Evolutionary conservation across 1,140 invertebrate genomes (phyloP), one percentile per base, ranked within the genome.

Genomic region (Apis dorsata): DNA sequence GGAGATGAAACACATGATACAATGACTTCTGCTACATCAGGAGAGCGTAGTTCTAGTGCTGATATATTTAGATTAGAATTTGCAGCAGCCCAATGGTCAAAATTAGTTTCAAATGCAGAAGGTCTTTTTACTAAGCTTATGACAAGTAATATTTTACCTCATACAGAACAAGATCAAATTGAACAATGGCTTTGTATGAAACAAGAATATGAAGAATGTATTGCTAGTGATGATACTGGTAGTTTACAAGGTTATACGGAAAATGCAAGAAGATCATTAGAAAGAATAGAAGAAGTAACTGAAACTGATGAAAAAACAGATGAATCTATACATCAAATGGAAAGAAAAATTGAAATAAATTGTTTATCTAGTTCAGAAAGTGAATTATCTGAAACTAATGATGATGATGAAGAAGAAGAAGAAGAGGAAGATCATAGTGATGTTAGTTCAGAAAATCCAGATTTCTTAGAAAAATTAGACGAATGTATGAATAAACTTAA

Each of bases 161-260:
- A 96, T 76, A 93, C 95, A 78, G 96, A 97, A 89, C 95, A 96
- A 85, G 96, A 97, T 90, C 97, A 97, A 92, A 97, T 97, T n/a
- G 96, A 97, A 90, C 96, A 97, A 81, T 98, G 97, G 97, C 92
- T 98, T 8, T 97, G 96, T 87, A 94, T 97, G 84, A 97, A 97
- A 92, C 96, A 97, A 84, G 97, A 98, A 91, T 97, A 97, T 92
- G 97, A 97, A 92, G 97, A 97, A 86, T 97, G 97, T 90, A 95
- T 97, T 49, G 96, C 95, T 88, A 95, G 94, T 74, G 96, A 96
- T 83, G 95, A 95, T 68, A 92, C 88, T 1, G 88, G 86, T 59
- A 92, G 92, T 80, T 78, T 93, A 4, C 94, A 94, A 57, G 93
- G 92, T 9, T 93, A 88, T 34, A 79, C 91, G n/a, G 94, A 95